These are phyloP conservation scores for Drosophila arawakana DNA, from an alignment of 1,140 invertebrate species.

Conservation along the genomic window DNA sequence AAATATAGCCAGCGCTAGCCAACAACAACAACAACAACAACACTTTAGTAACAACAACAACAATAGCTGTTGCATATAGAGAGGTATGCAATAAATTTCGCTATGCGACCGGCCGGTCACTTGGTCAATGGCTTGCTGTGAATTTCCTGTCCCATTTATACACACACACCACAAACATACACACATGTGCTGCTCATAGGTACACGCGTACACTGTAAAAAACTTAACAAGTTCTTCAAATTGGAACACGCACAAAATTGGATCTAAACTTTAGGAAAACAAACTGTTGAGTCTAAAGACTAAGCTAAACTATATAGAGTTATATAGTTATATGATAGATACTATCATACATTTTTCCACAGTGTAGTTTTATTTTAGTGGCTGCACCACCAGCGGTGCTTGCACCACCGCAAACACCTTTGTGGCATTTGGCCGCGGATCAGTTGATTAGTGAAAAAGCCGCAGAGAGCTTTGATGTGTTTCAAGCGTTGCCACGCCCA, in stretches of 20 bases:
- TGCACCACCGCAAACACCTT: constrained; percentile 14
- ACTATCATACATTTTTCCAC: too few species aligned
- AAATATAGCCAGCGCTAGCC: constrained; percentile 44
- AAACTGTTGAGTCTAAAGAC: too few species aligned
- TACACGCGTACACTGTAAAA: not conserved
- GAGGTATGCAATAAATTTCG: constrained; percentile 46
- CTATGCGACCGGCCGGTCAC: constrained; percentile 34
- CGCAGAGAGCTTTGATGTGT: too few species aligned
- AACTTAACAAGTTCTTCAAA: too few species aligned
- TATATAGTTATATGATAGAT: too few species aligned
- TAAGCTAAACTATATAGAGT: too few species aligned
- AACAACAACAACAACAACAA: constrained; percentile 5
- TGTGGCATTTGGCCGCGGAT: constrained; percentile 1
- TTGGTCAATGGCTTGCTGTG: constrained; percentile 39
- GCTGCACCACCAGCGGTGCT: too few species aligned
- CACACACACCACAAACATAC: not conserved
- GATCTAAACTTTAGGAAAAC: too few species aligned
- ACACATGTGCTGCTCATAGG: not conserved
- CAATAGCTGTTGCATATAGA: constrained; percentile 23
- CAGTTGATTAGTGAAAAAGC: too few species aligned
- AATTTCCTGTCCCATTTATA: constrained; percentile 32
- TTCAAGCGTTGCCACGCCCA: not conserved
- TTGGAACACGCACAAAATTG: too few species aligned
- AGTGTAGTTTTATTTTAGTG: too few species aligned
- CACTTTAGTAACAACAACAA: constrained; percentile 11